Evolutionary conservation across 2,888 invertebrate species (phyloP).

Genomic region (Eupeodes latifasciatus): DNA sequence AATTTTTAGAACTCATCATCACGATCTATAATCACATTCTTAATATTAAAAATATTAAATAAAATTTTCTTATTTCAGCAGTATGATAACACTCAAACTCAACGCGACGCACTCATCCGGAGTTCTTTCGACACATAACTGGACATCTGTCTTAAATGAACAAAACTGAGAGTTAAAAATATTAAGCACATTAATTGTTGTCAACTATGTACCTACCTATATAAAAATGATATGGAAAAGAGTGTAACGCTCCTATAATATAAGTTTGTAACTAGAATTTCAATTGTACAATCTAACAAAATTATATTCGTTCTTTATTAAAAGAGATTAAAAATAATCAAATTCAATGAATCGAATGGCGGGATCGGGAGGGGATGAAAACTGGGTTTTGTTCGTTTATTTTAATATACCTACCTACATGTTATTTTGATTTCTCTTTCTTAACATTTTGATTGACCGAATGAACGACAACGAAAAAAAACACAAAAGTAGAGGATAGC

Average conservation of each 20-base stretch:
- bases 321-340: conserved; percentile 11
- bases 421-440: conserved; percentile 21
- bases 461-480: not conserved
- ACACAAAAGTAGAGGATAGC: not conserved
- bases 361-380: not conserved
- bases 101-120: not conserved
- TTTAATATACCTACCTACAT: too few species aligned
- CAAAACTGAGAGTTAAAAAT: not conserved
- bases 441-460: not conserved
- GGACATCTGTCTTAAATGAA: not conserved
- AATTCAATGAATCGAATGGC: not conserved
- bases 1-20: not conserved
- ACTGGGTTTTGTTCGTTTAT: too few species aligned
- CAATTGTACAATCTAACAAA: not conserved
- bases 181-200: not conserved
- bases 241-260: not conserved
- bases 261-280: not conserved
- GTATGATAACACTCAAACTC: not conserved
- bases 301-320: not conserved
- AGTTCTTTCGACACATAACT: not conserved
- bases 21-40: not conserved
- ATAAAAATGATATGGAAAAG: not conserved
- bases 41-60: conserved; percentile 1
- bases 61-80: not conserved
- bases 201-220: not conserved